Conservation (phyloP, 1,140 invertebrate genomes). For the Glomeris maerens region DNA sequence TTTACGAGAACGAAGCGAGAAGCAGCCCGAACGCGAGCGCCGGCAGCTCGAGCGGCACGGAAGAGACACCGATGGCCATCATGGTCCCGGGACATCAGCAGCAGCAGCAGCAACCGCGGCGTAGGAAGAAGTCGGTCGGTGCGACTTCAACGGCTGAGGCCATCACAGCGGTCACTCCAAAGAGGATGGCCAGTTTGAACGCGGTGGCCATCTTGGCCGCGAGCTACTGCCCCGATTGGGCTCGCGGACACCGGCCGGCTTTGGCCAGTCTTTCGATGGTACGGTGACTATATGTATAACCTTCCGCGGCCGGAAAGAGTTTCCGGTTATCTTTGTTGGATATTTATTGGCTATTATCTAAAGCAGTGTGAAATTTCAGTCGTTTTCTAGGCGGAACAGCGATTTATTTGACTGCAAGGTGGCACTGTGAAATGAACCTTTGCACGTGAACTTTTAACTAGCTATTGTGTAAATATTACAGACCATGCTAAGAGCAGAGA, state of each 20-base stretch:
- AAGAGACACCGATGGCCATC: not conserved
- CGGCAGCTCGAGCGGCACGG: not conserved
- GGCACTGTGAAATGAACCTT: too few relatives aligned
- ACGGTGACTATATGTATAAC: not conserved
- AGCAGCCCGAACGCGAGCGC: not conserved
- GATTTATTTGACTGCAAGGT: too few relatives aligned
- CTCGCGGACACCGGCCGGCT: not conserved
- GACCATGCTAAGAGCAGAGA: too few relatives aligned
- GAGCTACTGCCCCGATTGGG: slow-evolving; percentile 54
- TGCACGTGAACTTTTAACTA: too few relatives aligned
- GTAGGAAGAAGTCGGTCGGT: slow-evolving; percentile 8
- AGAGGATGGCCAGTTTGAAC: slow-evolving; percentile 76
- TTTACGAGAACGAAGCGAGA: slow-evolving; percentile 63
- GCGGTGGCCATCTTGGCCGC: slow-evolving; percentile 81
- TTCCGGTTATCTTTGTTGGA: too few relatives aligned
- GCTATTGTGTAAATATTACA: too few relatives aligned
- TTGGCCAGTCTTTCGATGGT: not conserved
- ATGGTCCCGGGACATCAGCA: not conserved
- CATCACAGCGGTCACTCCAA: not conserved
- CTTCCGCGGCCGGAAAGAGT: not conserved
- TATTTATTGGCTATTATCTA: too few relatives aligned
- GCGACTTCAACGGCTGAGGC: slow-evolving; percentile 17
- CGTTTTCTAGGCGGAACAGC: too few relatives aligned
- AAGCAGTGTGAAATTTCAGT: too few relatives aligned
- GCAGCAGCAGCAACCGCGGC: slow-evolving; percentile 9